phyloP scores from a whole-genome alignment of 2,888 invertebrate species.

The Drosophila meridiana region DNA sequence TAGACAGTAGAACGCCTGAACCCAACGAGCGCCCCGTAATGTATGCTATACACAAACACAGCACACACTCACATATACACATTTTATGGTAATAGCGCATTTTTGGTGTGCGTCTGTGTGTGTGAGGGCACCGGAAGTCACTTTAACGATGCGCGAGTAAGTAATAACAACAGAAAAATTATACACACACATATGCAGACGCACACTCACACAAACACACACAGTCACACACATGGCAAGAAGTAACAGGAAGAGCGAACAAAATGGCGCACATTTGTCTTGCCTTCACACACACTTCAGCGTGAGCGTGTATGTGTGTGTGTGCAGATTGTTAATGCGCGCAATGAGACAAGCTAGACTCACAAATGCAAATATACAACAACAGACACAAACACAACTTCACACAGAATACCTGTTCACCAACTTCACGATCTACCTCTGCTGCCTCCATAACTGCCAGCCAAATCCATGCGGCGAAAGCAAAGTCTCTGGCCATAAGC shows the following conservation, averaged over 20 bases:
- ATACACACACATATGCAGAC: background rate
- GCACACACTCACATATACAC: constrained; percentile 31
- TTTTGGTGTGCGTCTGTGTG: constrained; percentile 12
- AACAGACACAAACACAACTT: background rate
- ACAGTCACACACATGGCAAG: constrained; percentile 3
- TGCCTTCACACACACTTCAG: constrained; percentile 15
- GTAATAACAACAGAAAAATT: constrained; percentile 66
- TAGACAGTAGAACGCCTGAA: constrained; percentile 35
- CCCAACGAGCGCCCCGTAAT: constrained; percentile 57
- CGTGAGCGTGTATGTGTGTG: constrained; percentile 10
- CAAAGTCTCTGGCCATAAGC: constrained; percentile 25
- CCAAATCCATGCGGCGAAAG: constrained; percentile 12
- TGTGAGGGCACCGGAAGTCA: constrained; percentile 72
- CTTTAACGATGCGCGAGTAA: constrained; percentile 80
- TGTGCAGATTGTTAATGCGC: constrained; percentile 45
- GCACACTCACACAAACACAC: constrained; percentile 1
- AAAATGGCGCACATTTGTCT: constrained; percentile 71
- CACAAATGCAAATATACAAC: constrained; percentile 18
- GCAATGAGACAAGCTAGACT: constrained; percentile 59
- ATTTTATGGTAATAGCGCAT: constrained; percentile 16
- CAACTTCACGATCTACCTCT: constrained; percentile 9
- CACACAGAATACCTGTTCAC: constrained; percentile 16
- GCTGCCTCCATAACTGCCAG: background rate
- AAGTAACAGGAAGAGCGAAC: constrained; percentile 51
- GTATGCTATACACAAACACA: constrained; percentile 57